Evolutionary conservation across 1,140 invertebrate species (phyloP).

Genomic region (Nephotettix cincticeps): DNA sequence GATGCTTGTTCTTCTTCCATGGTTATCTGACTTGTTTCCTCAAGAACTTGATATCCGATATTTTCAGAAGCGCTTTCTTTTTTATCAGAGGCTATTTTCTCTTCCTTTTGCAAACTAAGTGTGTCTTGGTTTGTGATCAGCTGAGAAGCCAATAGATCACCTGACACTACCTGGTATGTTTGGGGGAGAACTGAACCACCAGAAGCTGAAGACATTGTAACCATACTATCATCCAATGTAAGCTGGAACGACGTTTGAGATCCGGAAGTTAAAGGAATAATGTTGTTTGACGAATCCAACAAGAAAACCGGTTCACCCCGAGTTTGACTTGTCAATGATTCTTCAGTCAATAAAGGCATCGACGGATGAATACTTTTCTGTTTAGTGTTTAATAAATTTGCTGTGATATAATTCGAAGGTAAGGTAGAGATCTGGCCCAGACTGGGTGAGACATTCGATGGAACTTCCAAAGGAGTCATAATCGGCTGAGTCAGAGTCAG

Average conservation of each 20-base stretch:
- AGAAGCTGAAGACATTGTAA: constrained; percentile 12
- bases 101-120: background rate
- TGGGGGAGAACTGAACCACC: background rate
- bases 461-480: constrained; percentile 74
- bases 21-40: background rate
- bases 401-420: constrained; percentile 2
- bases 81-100: background rate
- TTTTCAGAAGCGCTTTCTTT: background rate
- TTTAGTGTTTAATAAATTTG: constrained; percentile 13
- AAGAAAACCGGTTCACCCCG: constrained; percentile 19
- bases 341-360: constrained; percentile 25
- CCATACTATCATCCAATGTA: constrained; percentile 17
- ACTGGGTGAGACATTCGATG: constrained; percentile 41
- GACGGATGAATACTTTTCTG: constrained; percentile 9
- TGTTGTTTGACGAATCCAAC: background rate
- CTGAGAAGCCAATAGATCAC: background rate
- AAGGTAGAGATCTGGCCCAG: constrained; percentile 2
- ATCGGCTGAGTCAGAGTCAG: constrained; percentile 69
- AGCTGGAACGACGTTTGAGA: constrained; percentile 15
- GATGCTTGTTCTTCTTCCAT: background rate
- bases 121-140: background rate
- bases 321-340: background rate
- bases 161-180: constrained; percentile 14
- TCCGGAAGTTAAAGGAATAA: constrained; percentile 13
- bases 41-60: background rate